phyloP scores from a whole-genome alignment of 1,140 invertebrate species.

The Macrocentrus cingulum region DNA sequence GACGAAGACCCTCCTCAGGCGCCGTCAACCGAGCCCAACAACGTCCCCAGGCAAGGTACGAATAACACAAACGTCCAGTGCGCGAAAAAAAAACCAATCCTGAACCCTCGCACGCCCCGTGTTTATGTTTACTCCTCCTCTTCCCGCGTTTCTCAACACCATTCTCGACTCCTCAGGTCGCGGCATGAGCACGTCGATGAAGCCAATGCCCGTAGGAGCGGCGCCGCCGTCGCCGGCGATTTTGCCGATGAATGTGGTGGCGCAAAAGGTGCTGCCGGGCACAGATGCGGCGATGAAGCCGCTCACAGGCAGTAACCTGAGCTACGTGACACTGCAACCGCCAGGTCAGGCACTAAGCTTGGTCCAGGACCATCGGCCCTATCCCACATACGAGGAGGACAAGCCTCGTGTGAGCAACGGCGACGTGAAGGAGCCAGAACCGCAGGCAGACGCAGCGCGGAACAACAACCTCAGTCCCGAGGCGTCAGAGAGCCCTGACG shows the following conservation, averaged over 20 bases:
- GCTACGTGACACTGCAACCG: conserved; percentile 52
- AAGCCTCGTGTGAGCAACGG: conserved; percentile 41
- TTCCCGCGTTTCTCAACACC: conserved; percentile 28
- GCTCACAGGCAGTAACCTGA: conserved; percentile 43
- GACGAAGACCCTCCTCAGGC: not conserved
- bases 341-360: conserved; percentile 52
- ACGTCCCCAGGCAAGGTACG: no score
- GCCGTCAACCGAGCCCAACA: no score
- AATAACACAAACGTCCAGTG: no score
- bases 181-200: conserved; percentile 49
- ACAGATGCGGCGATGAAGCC: conserved; percentile 52
- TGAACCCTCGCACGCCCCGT: conserved; percentile 32
- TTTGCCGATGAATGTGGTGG: conserved; percentile 55
- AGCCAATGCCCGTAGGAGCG: conserved; percentile 49
- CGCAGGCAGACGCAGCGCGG: conserved; percentile 28
- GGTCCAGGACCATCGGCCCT: conserved; percentile 55
- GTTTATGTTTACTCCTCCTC: conserved; percentile 52
- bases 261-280: conserved; percentile 50
- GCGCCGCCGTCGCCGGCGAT: conserved; percentile 47
- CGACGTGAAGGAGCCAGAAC: conserved; percentile 38
- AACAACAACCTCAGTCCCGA: conserved; percentile 47
- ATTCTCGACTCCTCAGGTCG: no score
- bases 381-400: no score
- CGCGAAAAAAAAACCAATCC: no score
- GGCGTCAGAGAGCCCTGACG: conserved; percentile 36